phyloP scores from a whole-genome alignment of 2,888 invertebrate species.

The Andrena flavipes region DNA sequence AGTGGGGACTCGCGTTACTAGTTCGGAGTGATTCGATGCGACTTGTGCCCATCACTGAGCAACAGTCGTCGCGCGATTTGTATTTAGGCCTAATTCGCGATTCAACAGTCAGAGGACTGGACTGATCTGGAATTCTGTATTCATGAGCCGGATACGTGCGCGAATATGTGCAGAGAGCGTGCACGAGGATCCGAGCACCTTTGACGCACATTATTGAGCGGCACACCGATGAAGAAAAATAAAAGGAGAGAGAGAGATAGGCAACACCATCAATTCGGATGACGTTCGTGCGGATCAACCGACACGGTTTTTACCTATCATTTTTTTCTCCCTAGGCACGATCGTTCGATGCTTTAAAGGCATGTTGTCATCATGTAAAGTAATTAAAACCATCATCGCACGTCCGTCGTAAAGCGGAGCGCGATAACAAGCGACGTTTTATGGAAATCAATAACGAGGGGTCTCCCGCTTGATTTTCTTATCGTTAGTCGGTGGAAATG shows the following conservation, averaged over 20 bases:
- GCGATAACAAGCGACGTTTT: background rate
- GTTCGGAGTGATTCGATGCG: background rate
- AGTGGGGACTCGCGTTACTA: background rate
- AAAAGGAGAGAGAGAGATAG: slow-evolving; percentile 2
- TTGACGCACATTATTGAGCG: slow-evolving; percentile 34
- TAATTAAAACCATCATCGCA: slow-evolving; percentile 12
- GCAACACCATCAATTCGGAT: slow-evolving; percentile 1
- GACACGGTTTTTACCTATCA: background rate
- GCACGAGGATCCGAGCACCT: slow-evolving; percentile 8
- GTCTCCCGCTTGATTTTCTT: background rate
- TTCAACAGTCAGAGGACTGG: slow-evolving; percentile 36
- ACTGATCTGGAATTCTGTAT: slow-evolving; percentile 47
- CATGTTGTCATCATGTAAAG: background rate
- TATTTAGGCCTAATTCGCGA: slow-evolving; percentile 59
- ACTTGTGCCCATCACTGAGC: background rate
- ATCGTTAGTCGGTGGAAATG: background rate
- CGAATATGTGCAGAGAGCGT: slow-evolving; percentile 17
- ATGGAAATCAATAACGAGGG: background rate
- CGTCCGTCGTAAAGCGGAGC: background rate
- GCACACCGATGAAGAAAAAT: background rate
- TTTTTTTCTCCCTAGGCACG: background rate
- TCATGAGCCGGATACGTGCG: slow-evolving; percentile 28
- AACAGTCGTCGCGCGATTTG: slow-evolving; percentile 43
- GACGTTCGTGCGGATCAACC: slow-evolving; percentile 17
- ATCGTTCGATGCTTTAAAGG: background rate